Evolutionary conservation across 2,113 vertebrate genomes (phyloP), one percentile per base, ranked within the genome.

Genomic region (Amazona vittata): DNA sequence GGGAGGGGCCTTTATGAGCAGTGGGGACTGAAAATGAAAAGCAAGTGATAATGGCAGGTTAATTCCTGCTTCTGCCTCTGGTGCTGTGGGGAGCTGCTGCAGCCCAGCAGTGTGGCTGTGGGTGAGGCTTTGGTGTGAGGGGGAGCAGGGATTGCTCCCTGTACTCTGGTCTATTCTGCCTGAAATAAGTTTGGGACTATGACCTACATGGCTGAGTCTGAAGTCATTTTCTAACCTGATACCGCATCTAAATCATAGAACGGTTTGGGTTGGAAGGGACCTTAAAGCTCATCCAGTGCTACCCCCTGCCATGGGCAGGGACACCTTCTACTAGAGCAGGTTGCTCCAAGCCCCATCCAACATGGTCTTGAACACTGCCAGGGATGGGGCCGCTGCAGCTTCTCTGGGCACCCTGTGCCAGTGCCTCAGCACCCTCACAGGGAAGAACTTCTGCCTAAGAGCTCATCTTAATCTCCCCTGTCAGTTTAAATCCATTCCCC

Each of bases 31-130:
- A 17, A 79, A 37, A n/a, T 2, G 11, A 68, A 44, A 39, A 37
- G 35, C 3, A 16, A 29, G 60, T 25, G 43, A 9, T 21, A 31
- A 2, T 5, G 26, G 2, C 5, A 41, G 63, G 12, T 4, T n/a
- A 15, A 10, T 50, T 33, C 17, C 71, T 0, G 0, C 6, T 73
- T 47, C 47, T 85, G n/a, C 19, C 22, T 10, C 16, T 43, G 25
- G 14, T 67, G 75, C 20, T 89, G 31, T 6, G 15, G 29, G 20
- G 39, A 69, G 0, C 7, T 33, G 26, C 31, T 37, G 55, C 46
- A 78, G 41, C 22, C 5, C 24, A 49, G 41, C 12, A 31, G 31
- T 8, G 11, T 0, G 6, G 33, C 0, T 71, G 41, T 55, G 57
- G 10, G 11, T 43, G 49, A 83, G 39, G 62, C 22, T 79, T 59